Evolutionary conservation across 2,797 vertebrate species (phyloP), one percentile per base, ranked within the genome.

Genomic region (Acanthis flammea): DNA sequence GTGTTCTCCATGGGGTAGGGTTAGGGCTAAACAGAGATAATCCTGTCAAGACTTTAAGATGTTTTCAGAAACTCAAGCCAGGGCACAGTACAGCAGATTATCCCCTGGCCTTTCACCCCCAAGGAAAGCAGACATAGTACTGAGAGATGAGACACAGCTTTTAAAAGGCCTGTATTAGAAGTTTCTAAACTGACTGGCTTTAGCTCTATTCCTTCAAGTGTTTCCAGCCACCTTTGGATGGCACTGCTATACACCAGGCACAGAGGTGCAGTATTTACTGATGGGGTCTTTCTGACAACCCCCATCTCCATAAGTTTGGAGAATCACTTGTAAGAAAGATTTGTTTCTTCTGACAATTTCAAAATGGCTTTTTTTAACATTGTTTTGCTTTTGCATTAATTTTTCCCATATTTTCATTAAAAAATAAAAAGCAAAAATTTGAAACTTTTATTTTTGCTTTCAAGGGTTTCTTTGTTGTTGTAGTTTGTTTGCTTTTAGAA

Each of bases 1-100:
- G 54, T 37, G 50, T 55, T 92, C 66, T 92, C 74, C 35, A 51
- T 55, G 63, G 83, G 67, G 15, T 27, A 75, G 76, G 50, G 76
- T 86, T 92, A 92, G 53, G 88, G 77, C 33, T 75, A 79, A 86
- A 90, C 66, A 75, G 81, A 96, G 85, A 88, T 93, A 96, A 90
- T 89, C 75, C 85, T 42, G 35, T 89, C 83, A 90, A 33, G 73
- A 94, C 78, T 94, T 95, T 88, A 95, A 94, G 81, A 85, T 85
- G 72, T 96, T 94, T 95, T 95, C 91, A 94, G 90, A 95, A 96
- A 86, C 90, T 41, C 88, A 74, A 87, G 66, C 62, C 68, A 50
- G 79, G 74, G 31, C 87, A 68, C 82, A 89, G 93, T 65, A 86
- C 44, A 79, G 55, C 67, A 95, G 88, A 95, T 97, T 95, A 97